phyloP scores from a whole-genome alignment of 2,888 invertebrate species.

The Chydorus sphaericus region DNA sequence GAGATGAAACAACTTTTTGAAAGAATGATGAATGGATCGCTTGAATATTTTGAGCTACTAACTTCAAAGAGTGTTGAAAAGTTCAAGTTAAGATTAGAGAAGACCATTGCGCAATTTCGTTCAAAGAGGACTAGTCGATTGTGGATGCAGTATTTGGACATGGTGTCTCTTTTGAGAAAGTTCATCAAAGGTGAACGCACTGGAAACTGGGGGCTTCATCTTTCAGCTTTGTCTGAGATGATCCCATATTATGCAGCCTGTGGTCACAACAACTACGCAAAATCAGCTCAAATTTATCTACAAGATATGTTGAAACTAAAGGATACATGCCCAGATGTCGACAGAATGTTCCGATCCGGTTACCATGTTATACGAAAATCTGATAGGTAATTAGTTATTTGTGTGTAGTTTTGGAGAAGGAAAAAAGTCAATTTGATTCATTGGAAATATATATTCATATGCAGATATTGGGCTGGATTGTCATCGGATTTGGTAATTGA shows the following conservation, averaged over 20 bases:
- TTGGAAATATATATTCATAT: no score
- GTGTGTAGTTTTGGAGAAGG: no score
- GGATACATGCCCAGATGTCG: neutral
- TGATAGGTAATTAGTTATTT: no score
- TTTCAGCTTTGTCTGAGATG: neutral
- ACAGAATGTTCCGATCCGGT: neutral
- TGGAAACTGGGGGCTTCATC: neutral
- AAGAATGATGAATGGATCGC: neutral
- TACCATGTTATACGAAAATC: neutral
- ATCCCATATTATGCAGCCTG: neutral
- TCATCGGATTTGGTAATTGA: constrained; percentile 8
- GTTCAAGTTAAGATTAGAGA: neutral
- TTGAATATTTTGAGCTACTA: neutral
- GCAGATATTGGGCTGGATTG: constrained; percentile 9
- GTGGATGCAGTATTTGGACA: constrained; percentile 10
- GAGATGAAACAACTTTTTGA: neutral
- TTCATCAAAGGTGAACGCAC: neutral
- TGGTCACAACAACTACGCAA: constrained; percentile 1
- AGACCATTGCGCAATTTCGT: constrained; percentile 11
- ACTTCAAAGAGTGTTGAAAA: neutral
- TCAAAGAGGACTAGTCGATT: constrained; percentile 18
- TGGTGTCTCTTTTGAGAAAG: constrained; percentile 2
- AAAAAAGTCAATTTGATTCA: no score
- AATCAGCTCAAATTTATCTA: neutral
- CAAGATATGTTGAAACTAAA: neutral